phyloP scores from a whole-genome alignment of 2,888 invertebrate species.

The Sinelater perroti region DNA sequence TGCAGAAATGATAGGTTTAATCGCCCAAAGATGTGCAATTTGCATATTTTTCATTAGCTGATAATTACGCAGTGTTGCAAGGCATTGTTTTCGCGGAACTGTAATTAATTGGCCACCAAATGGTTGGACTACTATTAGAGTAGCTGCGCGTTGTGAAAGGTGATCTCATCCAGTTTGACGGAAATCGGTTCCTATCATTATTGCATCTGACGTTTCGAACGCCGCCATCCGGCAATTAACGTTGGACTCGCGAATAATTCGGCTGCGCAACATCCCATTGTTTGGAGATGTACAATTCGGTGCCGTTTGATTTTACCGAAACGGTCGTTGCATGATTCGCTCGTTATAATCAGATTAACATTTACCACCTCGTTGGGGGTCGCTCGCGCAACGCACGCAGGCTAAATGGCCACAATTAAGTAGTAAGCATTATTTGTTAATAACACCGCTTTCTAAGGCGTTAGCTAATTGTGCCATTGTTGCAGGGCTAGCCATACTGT shows the following conservation, averaged over 20 bases:
- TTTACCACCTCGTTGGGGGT: not conserved
- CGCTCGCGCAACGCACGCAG: not conserved
- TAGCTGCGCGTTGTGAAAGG: conserved; percentile 32
- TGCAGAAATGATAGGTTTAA: too few relatives aligned
- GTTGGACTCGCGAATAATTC: conserved; percentile 1
- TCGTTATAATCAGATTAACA: conserved; percentile 6
- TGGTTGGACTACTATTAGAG: conserved; percentile 28
- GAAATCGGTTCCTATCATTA: conserved; percentile 17
- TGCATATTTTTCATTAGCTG: conserved; percentile 7
- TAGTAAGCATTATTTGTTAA: conserved; percentile 1
- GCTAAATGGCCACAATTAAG: conserved; percentile 3
- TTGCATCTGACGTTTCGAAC: conserved; percentile 20
- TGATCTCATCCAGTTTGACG: conserved; percentile 12
- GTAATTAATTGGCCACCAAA: conserved; percentile 28
- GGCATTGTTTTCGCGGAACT: conserved; percentile 16
- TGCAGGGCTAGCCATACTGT: conserved; percentile 43
- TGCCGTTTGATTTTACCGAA: too few relatives aligned
- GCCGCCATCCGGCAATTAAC: conserved; percentile 21
- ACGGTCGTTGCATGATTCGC: not conserved
- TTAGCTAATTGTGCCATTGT: conserved; percentile 1
- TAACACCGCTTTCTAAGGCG: not conserved
- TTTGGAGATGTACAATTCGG: too few relatives aligned
- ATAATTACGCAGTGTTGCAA: conserved; percentile 3
- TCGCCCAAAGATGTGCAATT: conserved; percentile 2
- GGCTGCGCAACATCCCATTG: too few relatives aligned